Evolutionary conservation across 2,797 vertebrate species (phyloP), one percentile per base, ranked within the genome.

Genomic region (Ibycter americanus): DNA sequence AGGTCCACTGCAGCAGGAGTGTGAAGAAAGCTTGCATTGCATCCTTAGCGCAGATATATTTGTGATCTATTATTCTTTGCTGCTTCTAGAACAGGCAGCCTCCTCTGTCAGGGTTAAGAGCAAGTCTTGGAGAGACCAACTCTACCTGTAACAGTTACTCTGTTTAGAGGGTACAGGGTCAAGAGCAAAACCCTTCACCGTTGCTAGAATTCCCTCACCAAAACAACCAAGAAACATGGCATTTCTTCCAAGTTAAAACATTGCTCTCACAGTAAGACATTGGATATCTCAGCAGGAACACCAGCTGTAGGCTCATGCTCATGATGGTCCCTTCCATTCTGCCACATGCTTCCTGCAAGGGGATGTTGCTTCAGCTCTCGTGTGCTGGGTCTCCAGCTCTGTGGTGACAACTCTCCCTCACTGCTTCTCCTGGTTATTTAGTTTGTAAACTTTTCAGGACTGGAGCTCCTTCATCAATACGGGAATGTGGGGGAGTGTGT

Each of bases 341-440:
- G 32, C 26, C 14, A 2, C 9, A 1, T 21, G 9, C 16, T 74
- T 59, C 14, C 58, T 70, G 23, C 38, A 27, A 46, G 15, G 16
- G 44, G 11, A 82, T 0, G 0, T n/a, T 36, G 32, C 44, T 58
- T 70, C 31, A 7, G 58, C 63, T 87, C 26, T 88, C 0, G 1
- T 90, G 26, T 12, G 68, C 51, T 54, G 66, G 47, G 36, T 93
- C 52, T 80, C 76, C 38, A 82, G 20, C 66, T 93, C 63, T 81
- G 67, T 72, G 80, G 34, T 61, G 14, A 42, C 40, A 63, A 23
- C 17, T 71, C 5, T 56, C 12, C 17, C 32, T 73, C n/a, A 8
- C 19, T 36, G 8, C 7, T 87, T 42, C 62, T 84, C 6, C 32
- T 54, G 31, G 0, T 42, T 65, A 25, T 81, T 47, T 15, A n/a